Percentiles rank a stretch among this genome's conserved stretches.
These are phyloP conservation scores for Cladorhizidae sp. DNA, from an alignment of 37 sponge, comb jelly and placozoan genomes.

Conservation along the genomic window DNA sequence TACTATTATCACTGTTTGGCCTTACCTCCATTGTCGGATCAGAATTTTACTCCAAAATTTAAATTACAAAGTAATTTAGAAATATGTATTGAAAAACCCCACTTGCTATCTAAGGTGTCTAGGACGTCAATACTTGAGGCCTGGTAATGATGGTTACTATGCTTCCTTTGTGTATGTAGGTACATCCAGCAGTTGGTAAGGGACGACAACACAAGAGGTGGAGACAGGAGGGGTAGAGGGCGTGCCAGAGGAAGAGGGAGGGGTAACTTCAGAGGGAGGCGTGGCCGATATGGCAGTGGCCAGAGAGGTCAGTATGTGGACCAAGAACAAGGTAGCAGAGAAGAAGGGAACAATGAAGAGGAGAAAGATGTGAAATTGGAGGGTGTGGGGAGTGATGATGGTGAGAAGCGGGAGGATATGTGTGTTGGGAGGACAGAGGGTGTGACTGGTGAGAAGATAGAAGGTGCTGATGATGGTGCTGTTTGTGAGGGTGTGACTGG, in stretches of 20 bases:
- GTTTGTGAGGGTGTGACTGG: background rate
- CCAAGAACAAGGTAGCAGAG: background rate
- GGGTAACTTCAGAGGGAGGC: background rate
- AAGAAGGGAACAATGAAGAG: background rate
- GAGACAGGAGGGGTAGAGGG: background rate
- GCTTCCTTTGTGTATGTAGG: conserved; percentile 14
- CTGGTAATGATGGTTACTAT: too few species aligned
- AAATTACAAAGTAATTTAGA: too few species aligned
- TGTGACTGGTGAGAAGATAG: background rate
- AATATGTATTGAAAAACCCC: too few species aligned
- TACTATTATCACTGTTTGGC: too few species aligned
- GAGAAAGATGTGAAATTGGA: background rate
- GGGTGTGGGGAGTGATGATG: background rate
- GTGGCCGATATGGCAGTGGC: background rate
- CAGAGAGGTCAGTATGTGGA: background rate
- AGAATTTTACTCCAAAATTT: too few species aligned
- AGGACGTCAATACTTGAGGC: too few species aligned
- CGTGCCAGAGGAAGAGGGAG: background rate
- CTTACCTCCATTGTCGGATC: too few species aligned
- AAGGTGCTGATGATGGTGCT: background rate
- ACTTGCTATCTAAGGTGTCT: too few species aligned
- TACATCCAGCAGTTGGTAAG: conserved; percentile 34
- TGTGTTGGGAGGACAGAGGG: background rate
- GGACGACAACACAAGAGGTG: background rate
- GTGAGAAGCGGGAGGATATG: background rate